These are phyloP conservation scores for Polyommatus icarus DNA, from an alignment of 2,888 invertebrate genomes.

Conservation along the genomic window DNA sequence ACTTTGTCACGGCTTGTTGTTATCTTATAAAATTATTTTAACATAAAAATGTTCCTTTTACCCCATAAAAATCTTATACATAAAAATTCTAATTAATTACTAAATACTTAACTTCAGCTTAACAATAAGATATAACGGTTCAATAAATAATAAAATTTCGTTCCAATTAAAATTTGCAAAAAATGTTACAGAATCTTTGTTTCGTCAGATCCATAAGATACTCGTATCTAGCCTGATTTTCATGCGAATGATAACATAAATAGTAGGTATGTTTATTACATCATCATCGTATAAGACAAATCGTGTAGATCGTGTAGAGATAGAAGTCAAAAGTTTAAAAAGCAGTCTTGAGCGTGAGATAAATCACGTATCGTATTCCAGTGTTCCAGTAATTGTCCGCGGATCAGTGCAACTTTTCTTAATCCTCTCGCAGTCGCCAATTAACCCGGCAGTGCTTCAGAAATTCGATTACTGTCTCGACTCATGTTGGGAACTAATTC, in stretches of 20 bases:
- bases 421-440: slow-evolving; percentile 46
- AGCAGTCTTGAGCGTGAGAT: neutral
- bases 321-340: neutral
- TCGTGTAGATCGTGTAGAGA: neutral
- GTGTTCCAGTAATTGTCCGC: slow-evolving; percentile 44
- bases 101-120: too few relatives aligned
- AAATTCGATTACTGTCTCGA: slow-evolving; percentile 55
- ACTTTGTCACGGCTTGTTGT: too few relatives aligned
- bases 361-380: slow-evolving; percentile 34
- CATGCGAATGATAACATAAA: neutral
- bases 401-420: slow-evolving; percentile 46
- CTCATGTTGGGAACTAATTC: slow-evolving; percentile 59
- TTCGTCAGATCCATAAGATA: too few relatives aligned
- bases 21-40: too few relatives aligned
- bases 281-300: neutral
- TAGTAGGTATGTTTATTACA: neutral
- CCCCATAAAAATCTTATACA: too few relatives aligned
- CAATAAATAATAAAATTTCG: too few relatives aligned
- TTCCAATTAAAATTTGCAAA: too few relatives aligned
- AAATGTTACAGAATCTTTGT: too few relatives aligned
- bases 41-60: too few relatives aligned
- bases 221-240: too few relatives aligned
- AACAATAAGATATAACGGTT: too few relatives aligned
- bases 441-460: slow-evolving; percentile 52
- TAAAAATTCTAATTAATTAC: too few relatives aligned